Evolutionary conservation across 2,113 vertebrate genomes (phyloP).

Genomic region (Origma solitaria): DNA sequence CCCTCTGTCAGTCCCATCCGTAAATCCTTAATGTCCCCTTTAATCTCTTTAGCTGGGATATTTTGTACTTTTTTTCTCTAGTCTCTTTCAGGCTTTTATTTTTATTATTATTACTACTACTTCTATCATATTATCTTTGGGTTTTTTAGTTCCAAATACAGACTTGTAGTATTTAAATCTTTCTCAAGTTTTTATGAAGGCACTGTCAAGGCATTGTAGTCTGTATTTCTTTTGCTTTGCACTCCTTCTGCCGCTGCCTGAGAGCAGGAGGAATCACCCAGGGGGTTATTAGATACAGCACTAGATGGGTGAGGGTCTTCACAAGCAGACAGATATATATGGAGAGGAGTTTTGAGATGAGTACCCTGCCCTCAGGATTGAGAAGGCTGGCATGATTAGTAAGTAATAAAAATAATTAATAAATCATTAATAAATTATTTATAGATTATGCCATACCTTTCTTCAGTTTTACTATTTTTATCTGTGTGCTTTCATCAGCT

Average conservation of each 20-base stretch:
- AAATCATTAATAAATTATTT: not conserved
- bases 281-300: not conserved
- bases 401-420: not conserved
- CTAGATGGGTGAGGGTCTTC: not conserved
- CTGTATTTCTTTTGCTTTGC: not conserved
- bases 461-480: slow-evolving; percentile 51
- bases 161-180: not conserved
- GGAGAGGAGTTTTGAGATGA: not conserved
- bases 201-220: not conserved
- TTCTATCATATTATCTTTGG: not conserved
- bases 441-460: slow-evolving; percentile 47
- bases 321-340: not conserved
- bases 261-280: not conserved
- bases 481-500: not conserved
- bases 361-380: not conserved
- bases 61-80: not conserved
- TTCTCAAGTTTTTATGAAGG: not conserved
- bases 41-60: not conserved
- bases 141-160: not conserved
- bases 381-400: not conserved
- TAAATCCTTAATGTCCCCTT: not conserved
- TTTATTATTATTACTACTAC: not conserved
- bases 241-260: not conserved
- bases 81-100: not conserved
- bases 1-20: not conserved